A percentile compares a stretch with the other conserved stretches of the same genome.
phyloP scores from a whole-genome alignment of 2,113 vertebrate genomes.

The Sylvia atricapilla region DNA sequence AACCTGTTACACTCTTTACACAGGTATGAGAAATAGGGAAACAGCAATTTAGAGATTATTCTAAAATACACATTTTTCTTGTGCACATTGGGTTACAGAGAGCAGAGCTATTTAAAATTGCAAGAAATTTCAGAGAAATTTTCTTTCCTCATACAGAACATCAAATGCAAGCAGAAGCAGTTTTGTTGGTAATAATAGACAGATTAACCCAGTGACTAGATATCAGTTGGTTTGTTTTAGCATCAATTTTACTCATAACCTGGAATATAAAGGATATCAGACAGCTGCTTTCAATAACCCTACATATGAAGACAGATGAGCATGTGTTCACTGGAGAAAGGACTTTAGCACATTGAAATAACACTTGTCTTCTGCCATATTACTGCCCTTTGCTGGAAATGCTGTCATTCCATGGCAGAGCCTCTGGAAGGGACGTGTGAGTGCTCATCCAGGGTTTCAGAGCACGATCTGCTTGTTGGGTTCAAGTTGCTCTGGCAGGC shows the following conservation, averaged over 20 bases:
- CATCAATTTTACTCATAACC: background rate
- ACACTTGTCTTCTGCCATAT: background rate
- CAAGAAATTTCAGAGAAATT: background rate
- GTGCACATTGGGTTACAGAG: background rate
- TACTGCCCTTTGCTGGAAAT: background rate
- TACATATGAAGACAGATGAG: background rate
- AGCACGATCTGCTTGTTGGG: background rate
- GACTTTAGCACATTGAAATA: background rate
- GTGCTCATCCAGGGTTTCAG: background rate
- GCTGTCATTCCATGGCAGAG: background rate
- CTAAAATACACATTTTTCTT: background rate
- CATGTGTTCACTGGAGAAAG: background rate
- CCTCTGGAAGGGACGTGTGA: background rate
- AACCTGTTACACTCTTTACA: background rate
- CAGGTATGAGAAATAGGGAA: background rate
- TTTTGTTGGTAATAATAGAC: background rate
- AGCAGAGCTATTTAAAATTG: background rate
- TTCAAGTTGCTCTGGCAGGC: rapidly evolving
- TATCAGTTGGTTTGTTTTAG: background rate
- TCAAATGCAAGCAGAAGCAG: background rate
- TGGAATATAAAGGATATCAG: background rate
- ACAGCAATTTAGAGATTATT: background rate
- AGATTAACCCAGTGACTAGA: background rate
- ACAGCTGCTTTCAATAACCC: background rate
- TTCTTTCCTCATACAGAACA: background rate